Evolutionary conservation across 2,113 vertebrate species (phyloP).

Genomic region (Pristiophorus japonicus): DNA sequence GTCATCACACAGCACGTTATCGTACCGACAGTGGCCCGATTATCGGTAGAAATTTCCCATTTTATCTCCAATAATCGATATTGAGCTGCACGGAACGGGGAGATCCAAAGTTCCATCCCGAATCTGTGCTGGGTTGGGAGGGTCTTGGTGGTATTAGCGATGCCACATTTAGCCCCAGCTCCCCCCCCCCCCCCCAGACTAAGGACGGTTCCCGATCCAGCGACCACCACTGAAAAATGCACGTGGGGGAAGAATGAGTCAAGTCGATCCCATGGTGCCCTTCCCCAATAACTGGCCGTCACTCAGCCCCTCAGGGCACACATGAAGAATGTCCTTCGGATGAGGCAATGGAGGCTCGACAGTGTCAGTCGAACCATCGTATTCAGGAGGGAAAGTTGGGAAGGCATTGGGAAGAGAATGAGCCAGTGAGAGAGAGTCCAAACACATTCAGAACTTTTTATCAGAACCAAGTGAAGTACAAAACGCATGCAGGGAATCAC

Average conservation of each 20-base stretch:
- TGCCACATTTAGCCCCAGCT: background rate
- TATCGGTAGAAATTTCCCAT: background rate
- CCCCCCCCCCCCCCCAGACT: too few relatives aligned
- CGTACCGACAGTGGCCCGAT: too few relatives aligned
- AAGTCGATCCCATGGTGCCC: too few relatives aligned
- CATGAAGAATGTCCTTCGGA: background rate
- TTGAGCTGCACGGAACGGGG: too few relatives aligned
- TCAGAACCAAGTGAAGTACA: background rate
- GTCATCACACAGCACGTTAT: too few relatives aligned
- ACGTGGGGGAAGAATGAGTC: background rate
- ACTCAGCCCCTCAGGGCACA: background rate
- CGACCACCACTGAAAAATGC: background rate
- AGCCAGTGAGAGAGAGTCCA: background rate
- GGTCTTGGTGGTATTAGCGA: background rate
- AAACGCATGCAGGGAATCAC: background rate
- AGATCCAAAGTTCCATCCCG: too few relatives aligned
- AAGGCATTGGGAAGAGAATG: background rate
- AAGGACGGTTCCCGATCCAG: background rate
- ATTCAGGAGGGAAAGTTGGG: too few relatives aligned
- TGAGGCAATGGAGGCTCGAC: background rate
- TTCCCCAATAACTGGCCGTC: background rate
- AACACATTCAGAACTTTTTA: background rate
- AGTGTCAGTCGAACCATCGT: too few relatives aligned
- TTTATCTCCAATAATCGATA: too few relatives aligned
- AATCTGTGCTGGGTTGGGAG: background rate